Base-by-base conservation (phyloP, 2,113 vertebrate genomes). In the Fulica atra region DNA sequence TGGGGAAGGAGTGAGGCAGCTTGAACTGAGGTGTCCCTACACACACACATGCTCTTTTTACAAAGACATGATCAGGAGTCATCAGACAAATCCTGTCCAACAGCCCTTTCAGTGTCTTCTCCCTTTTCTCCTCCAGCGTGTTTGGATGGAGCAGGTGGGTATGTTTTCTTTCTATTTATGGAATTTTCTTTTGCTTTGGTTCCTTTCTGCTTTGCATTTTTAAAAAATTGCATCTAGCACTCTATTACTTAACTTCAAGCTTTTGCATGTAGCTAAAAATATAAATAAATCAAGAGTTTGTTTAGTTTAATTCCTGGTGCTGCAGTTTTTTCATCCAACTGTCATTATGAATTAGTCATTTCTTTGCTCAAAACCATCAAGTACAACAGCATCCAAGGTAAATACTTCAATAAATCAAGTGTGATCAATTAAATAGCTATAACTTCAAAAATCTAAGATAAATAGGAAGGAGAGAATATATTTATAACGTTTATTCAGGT, bases 401-500 rank as follows among this genome's bases (percentile, higher is more conserved):
- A 97, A 96, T 91, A 95, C 80, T 74, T 90, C 74, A 94, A 51
- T 92, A 94, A 95, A 92, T 88, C 46, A 76, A 74, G 78, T 73
- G 36, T 82, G 88, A 81, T 68, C 79, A 93, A 88, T 93, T 91
- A 81, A 92, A 90, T 83, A 89, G 57, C 59, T 94, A 74, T 70
- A 95, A 91, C 73, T 94, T 96, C 50, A 93, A 88, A 95, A 92
- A 92, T 92, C 69, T 94, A 95, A 94, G 82, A 93, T 89, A 92
- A 93, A 95, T 88, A 94, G 86, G 83, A 96, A 94, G 46, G 40
- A 53, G 63, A 48, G 77, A 85, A 91, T 96, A 73, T 97, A 95
- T 95, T 90, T 76, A 24, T 72, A 71, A 61, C 90, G 95, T 96
- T 97, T 97, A 94, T 96, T 98, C 96, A 92, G 94, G 96, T 96